Evolutionary conservation across 53 echinoderm and acorn worm species (phyloP), one percentile per base, ranked within the genome.

Genomic region (Luidia sarsii): DNA sequence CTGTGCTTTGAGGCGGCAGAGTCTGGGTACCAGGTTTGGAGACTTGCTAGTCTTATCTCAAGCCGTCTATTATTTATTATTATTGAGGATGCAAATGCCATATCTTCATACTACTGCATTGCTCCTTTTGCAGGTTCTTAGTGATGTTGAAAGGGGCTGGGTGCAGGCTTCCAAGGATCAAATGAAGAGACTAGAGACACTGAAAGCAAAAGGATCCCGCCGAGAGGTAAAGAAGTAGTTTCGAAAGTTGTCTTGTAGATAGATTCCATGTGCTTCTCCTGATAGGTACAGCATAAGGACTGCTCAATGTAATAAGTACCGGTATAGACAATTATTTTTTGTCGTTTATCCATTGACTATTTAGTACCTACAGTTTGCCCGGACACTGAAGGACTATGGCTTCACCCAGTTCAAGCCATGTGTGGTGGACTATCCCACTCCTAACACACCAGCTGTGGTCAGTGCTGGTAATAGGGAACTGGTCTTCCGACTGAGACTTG

Each of bases 151-250:
- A 57, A 80, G 92, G 41, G 92, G 90, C 3, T 95, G 96, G 96
- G 63, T 92, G 2, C 41, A 80, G 63, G 90, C 84, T 8, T 72
- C 80, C 39, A 80, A 88, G 18, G 96, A 95, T 52, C 96, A 93
- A 41, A 57, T 90, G 53, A 79, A 67, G 28, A 82, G 93, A 71
- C 60, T 95, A 56, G 90, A 95, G 23, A 71, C 88, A 7, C 73
- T 95, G 16, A 92, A 90, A 57, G 64, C 79, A 25, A 95, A 93
- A 79, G 89, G 89, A 60, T 95, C 90, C 14, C 88, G 88, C 59
- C 90, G 85, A 83, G 96, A 95, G 83, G 96, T 95, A 85, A 56
- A n/a, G n/a, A n/a, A n/a, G n/a, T n/a, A n/a, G n/a, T n/a, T n/a
- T n/a, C n/a, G n/a, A n/a, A n/a, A n/a, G n/a, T n/a, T n/a, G n/a